Evolutionary conservation across 2,797 vertebrate genomes (phyloP), one percentile per base, ranked within the genome.

Genomic region (Momotus momota): DNA sequence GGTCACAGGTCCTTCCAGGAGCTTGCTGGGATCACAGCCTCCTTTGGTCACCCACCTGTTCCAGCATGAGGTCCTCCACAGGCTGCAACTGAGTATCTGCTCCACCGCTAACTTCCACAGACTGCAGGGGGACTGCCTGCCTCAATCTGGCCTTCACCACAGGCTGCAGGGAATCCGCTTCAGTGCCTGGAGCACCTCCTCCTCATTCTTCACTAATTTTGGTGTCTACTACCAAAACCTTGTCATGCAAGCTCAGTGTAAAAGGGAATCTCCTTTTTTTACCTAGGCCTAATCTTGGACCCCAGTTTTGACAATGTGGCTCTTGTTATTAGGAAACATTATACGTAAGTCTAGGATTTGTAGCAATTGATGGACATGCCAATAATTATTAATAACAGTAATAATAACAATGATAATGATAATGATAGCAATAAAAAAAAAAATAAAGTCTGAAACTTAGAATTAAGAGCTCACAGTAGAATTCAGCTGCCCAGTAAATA

Each of bases 61-160:
- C 12, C 0, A 4, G 16, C 0, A 1, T 45, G 8, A 31, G 23
- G 8, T 43, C 14, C 25, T 43, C 31, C 35, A 15, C 1, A 0
- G 31, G 38, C 48, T 64, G 74, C 29, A 64, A 12, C 6, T 27
- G 38, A 21, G 5, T 8, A 29, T 25, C 33, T 38, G 45, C 33
- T 48, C 33, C 26, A 46, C 20, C 12, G 0, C 23, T 6, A 4
- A 10, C 20, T 8, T 40, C 27, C 22, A 17, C 10, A 12, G 33
- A 22, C 12, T 61, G 57, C 45, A 49, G 26, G 5, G 55, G 2
- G 4, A 60, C 55, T 38, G 7, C 72, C n/a, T 25, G 45, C 35
- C 16, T 51, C 35, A 75, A 46, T 27, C 14, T 8, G 45, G 26
- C 22, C 72, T 60, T 18, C 20, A 14, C 3, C 26, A 38, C 0